A percentile compares a stretch with the other conserved stretches of the same genome.
Evolutionary conservation across 2,113 vertebrate species (phyloP).

Genomic region (Anoplopoma fimbria): DNA sequence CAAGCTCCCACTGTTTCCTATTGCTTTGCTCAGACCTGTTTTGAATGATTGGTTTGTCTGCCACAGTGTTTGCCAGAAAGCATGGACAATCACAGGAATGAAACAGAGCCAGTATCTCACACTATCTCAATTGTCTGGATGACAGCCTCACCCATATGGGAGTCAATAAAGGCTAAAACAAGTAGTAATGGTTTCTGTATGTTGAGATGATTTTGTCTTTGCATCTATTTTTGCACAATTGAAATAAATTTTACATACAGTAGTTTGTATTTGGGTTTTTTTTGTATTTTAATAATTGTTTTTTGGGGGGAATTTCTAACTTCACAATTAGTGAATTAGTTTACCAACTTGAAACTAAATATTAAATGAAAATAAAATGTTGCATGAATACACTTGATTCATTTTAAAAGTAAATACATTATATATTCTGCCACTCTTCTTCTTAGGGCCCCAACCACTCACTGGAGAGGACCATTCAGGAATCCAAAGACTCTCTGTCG

Average conservation of each 20-base stretch:
- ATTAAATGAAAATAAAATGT: background rate
- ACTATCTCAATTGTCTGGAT: background rate
- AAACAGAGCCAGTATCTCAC: background rate
- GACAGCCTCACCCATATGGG: background rate
- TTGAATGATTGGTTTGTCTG: conserved; percentile 10
- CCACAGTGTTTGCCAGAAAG: background rate
- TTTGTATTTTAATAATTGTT: background rate
- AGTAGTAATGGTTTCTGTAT: background rate
- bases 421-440: conserved; percentile 44
- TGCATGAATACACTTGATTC: background rate
- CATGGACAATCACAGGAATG: background rate
- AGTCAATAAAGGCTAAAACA: conserved; percentile 3
- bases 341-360: background rate
- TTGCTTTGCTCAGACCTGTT: background rate
- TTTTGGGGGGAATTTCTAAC: background rate
- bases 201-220: background rate
- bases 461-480: conserved; percentile 86
- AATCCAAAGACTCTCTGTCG: conserved; percentile 92
- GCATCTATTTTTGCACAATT: background rate
- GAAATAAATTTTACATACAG: background rate
- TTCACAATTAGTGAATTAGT: background rate
- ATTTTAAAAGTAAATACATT: background rate
- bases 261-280: background rate
- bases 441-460: conserved; percentile 88
- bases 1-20: conserved; percentile 4